phyloP scores from a whole-genome alignment of 1,140 invertebrate species.

The Scaptomyza pallida region DNA sequence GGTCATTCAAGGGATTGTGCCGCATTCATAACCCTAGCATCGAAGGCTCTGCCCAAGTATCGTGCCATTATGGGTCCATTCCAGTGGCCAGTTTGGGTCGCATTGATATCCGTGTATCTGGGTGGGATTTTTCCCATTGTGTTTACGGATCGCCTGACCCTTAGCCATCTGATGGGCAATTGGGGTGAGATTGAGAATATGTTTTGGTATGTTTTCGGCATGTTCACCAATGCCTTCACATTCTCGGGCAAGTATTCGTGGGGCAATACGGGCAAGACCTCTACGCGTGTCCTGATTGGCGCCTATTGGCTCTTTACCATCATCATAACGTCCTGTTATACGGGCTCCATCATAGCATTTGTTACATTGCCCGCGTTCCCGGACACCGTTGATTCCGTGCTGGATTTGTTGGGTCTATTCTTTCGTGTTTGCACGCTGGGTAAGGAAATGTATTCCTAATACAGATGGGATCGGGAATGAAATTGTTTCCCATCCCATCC shows the following conservation, averaged over 20 bases:
- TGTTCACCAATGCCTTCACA: conserved; percentile 91
- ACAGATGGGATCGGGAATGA: too few relatives aligned
- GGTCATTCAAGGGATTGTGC: conserved; percentile 89
- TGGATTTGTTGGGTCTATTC: conserved; percentile 87
- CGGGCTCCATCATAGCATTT: conserved; percentile 91
- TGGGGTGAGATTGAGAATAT: conserved; percentile 89
- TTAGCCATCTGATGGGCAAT: conserved; percentile 87
- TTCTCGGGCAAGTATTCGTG: conserved; percentile 88
- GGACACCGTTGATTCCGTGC: conserved; percentile 87
- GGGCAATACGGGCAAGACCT: conserved; percentile 88
- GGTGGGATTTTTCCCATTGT: conserved; percentile 89
- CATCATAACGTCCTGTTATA: conserved; percentile 91
- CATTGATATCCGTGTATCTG: conserved; percentile 88
- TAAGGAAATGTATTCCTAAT: too few relatives aligned
- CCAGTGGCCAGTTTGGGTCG: conserved; percentile 90
- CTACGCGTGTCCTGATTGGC: conserved; percentile 89
- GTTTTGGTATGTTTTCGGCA: conserved; percentile 92
- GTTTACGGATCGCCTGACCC: conserved; percentile 88
- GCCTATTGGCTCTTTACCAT: conserved; percentile 92
- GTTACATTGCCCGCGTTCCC: conserved; percentile 90
- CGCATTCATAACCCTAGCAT: conserved; percentile 89
- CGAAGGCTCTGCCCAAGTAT: conserved; percentile 90
- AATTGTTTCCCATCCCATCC: too few relatives aligned
- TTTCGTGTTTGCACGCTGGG: conserved; percentile 83
- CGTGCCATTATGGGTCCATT: conserved; percentile 92